These are phyloP conservation scores for Dendroctonus ponderosae DNA, from an alignment of 1,140 invertebrate species.

Conservation along the genomic window DNA sequence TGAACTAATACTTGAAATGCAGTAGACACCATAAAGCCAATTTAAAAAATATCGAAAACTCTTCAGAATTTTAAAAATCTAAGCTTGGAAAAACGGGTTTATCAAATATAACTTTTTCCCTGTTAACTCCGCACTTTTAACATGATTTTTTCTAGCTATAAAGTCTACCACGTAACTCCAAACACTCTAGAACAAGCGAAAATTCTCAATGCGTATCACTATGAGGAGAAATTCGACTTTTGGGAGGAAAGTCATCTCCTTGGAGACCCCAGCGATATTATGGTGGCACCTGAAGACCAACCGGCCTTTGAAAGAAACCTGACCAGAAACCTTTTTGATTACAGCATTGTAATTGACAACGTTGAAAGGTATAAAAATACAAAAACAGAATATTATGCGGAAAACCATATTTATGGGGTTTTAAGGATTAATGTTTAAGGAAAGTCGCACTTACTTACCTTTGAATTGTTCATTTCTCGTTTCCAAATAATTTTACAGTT, in stretches of 20 bases:
- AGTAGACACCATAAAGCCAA: too few relatives aligned
- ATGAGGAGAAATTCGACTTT: conserved; percentile 27
- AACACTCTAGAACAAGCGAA: conserved; percentile 3
- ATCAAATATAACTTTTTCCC: too few relatives aligned
- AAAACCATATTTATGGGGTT: not conserved
- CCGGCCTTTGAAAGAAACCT: conserved; percentile 25
- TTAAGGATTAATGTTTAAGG: too few relatives aligned
- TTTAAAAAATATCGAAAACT: too few relatives aligned
- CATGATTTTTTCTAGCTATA: conserved; percentile 15
- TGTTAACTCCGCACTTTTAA: too few relatives aligned
- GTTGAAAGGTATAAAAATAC: conserved; percentile 31
- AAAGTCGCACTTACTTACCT: too few relatives aligned
- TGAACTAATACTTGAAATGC: too few relatives aligned
- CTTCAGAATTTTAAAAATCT: too few relatives aligned
- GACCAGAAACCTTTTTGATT: conserved; percentile 18
- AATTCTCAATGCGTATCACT: not conserved
- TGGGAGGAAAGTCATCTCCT: conserved; percentile 13
- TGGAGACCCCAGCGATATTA: conserved; percentile 21
- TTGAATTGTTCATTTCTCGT: too few relatives aligned
- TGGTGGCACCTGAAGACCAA: conserved; percentile 36
- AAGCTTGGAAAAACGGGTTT: too few relatives aligned
- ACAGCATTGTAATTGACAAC: conserved; percentile 31
- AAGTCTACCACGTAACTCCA: conserved; percentile 27
- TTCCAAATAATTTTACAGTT: too few relatives aligned
- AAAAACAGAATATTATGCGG: not conserved